Evolutionary conservation across 35 echinoderm and acorn worm species (phyloP).

Genomic region (Ophiothrix spiculata): DNA sequence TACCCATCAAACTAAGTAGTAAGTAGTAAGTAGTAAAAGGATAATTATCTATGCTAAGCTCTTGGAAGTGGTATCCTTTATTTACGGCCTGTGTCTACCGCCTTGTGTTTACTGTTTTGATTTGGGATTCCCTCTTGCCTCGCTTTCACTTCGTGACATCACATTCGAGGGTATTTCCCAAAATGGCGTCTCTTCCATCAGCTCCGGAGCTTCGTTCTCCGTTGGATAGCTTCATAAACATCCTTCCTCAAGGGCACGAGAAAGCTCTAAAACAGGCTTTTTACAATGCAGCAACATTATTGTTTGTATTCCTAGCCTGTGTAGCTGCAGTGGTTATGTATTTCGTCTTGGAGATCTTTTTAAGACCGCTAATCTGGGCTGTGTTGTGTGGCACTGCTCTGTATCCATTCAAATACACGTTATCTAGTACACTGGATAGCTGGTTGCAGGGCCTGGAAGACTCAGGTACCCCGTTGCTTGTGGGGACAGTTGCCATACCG

Average conservation of each 20-base stretch:
- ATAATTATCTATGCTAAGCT: no score
- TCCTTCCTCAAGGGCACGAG: conserved; percentile 71
- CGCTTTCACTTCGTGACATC: background rate
- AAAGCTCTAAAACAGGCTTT: conserved; percentile 69
- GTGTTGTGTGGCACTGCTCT: conserved; percentile 59
- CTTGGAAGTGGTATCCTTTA: no score
- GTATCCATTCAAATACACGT: conserved; percentile 79
- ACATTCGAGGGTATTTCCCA: conserved; percentile 18
- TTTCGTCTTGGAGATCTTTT: conserved; percentile 68
- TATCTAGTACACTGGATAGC: conserved; percentile 47
- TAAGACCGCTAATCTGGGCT: conserved; percentile 68
- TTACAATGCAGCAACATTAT: conserved; percentile 54
- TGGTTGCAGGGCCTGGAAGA: conserved; percentile 80
- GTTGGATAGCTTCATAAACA: conserved; percentile 61
- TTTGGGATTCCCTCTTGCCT: conserved; percentile 14
- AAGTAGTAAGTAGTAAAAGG: no score
- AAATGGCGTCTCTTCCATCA: conserved; percentile 58
- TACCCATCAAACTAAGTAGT: no score
- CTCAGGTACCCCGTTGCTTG: conserved; percentile 65
- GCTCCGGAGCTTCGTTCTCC: conserved; percentile 60
- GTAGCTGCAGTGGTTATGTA: conserved; percentile 65
- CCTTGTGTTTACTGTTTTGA: no score
- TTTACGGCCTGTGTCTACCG: no score
- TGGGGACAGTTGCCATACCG: conserved; percentile 65
- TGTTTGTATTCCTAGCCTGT: conserved; percentile 49